Percentiles rank a stretch among this genome's conserved stretches.
Conservation (phyloP, 2,113 vertebrate species). For the Entelurus aequoreus region DNA sequence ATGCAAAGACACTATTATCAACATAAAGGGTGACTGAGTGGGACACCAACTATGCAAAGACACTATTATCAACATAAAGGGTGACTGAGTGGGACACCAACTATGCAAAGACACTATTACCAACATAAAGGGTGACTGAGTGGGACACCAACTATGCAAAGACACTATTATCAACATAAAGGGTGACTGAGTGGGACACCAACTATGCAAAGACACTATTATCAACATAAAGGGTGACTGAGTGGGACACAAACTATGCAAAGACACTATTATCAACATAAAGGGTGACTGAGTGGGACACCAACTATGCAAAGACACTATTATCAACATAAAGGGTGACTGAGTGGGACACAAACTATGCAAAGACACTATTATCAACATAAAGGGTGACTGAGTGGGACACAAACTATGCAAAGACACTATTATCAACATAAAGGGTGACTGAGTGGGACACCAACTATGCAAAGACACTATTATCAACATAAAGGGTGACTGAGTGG, state of each 20-base stretch:
- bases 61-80: not conserved
- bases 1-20: not conserved
- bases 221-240: constrained; percentile 1
- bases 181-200: not conserved
- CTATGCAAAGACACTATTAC: not conserved
- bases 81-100: not conserved
- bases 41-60: too few relatives aligned
- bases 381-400: constrained; percentile 3
- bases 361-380: not conserved
- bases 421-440: not conserved
- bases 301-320: too few relatives aligned
- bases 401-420: too few relatives aligned
- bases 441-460: not conserved
- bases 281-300: constrained; percentile 1
- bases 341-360: not conserved
- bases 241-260: not conserved
- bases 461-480: not conserved
- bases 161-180: not conserved
- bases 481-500: constrained; percentile 4
- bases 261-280: not conserved
- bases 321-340: not conserved
- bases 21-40: constrained; percentile 4
- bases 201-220: too few relatives aligned
- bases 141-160: too few relatives aligned
- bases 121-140: constrained; percentile 4